Conservation (phyloP, 2,888 invertebrate genomes). For the Pachymerium ferrugineum region DNA sequence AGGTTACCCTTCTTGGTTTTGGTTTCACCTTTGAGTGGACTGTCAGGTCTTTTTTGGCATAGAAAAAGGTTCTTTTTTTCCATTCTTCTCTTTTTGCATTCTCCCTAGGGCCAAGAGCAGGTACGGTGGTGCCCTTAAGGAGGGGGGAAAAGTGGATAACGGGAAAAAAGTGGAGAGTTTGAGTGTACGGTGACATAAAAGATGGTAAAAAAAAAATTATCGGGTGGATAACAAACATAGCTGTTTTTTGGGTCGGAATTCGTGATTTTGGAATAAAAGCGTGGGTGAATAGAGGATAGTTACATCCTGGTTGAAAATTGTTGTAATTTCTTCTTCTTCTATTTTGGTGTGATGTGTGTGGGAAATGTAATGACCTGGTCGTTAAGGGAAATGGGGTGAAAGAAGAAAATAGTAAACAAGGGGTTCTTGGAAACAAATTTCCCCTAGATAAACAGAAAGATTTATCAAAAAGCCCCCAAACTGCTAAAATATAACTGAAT, state of each 20-base stretch:
- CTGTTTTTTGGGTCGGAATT: neutral
- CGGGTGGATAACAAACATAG: neutral
- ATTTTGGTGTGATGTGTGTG: slow-evolving; percentile 19
- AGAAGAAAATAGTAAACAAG: neutral
- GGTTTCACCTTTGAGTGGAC: slow-evolving; percentile 25
- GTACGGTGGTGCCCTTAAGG: slow-evolving; percentile 17
- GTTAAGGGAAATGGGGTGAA: neutral
- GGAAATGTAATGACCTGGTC: slow-evolving; percentile 16
- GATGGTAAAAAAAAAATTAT: neutral
- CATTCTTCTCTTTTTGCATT: neutral
- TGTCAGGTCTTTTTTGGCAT: neutral
- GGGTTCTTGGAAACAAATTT: slow-evolving; percentile 3
- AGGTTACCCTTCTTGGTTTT: neutral
- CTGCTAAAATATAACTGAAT: too few relatives aligned
- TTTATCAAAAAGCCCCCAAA: neutral
- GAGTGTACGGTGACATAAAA: slow-evolving; percentile 10
- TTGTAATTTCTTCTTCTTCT: slow-evolving; percentile 6
- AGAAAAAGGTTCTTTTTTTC: slow-evolving; percentile 1
- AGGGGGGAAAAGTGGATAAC: neutral
- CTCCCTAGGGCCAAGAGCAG: too few relatives aligned
- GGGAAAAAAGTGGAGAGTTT: slow-evolving; percentile 14
- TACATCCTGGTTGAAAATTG: slow-evolving; percentile 6
- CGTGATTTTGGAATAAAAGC: neutral
- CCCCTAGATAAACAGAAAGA: slow-evolving; percentile 5
- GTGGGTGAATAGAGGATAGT: neutral